Base-by-base conservation (phyloP, 2,888 invertebrate species). In the Suillia variegata region DNA sequence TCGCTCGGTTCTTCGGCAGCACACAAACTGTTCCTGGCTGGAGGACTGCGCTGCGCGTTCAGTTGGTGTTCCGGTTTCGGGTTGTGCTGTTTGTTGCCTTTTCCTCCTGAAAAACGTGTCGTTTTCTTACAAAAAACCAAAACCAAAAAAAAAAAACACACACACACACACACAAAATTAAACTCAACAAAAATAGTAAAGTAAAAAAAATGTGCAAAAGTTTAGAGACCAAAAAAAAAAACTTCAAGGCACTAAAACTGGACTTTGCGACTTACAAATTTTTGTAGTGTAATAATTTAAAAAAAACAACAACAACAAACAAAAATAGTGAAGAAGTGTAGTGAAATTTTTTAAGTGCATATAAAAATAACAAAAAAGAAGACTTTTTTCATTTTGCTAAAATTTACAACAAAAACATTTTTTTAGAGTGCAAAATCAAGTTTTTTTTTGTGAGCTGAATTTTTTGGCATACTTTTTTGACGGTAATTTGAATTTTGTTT, bases 31-130 rank as follows among this genome's bases (percentile, higher is more conserved):
- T 57, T 57, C 73, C 76, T 73, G 71, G 70, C 71, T 67, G 65
- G 65, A 58, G 66, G 65, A 65, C n/a, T n/a, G n/a, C n/a, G 69
- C 70, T 70, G 65, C 71, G 74, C 68, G 70, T 79, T 81, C 80
- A 82, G 82, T 82, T 82, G 82, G 82, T 82, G 81, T 82, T 82
- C 82, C 82, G 82, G 82, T 82, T 82, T 82, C 82, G 82, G 82
- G 81, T 82, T 80, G 82, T 82, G 81, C 80, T 82, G 82, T 81
- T 79, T 80, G 82, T 80, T 82, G 82, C 80, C 81, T 81, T 82
- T 73, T 81, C 73, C 74, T 79, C 75, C 80, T 79, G 75, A 73
- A 70, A 68, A 70, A 60, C 64, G 69, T 66, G 67, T 67, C 66
- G 65, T 67, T 61, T 65, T 52, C 59, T 55, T 34, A 31, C 31